Conservation (phyloP, 2,888 invertebrate genomes). For the Andrena flavipes region DNA sequence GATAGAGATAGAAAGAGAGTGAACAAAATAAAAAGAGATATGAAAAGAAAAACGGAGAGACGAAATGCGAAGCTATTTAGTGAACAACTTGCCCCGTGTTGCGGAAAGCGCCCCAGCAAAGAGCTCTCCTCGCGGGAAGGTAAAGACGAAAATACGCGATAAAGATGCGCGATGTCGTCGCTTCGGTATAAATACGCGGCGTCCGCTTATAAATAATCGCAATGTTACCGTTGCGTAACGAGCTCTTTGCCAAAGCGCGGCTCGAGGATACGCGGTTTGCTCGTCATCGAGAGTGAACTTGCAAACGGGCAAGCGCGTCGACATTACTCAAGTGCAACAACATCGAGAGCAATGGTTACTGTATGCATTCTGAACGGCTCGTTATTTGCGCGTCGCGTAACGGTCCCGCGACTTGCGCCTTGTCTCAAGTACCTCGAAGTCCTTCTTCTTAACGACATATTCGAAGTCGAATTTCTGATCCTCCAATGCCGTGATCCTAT, state of each 20-base stretch:
- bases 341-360: slow-evolving; percentile 67
- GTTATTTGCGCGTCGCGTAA: slow-evolving; percentile 60
- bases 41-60: slow-evolving; percentile 60
- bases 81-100: slow-evolving; percentile 61
- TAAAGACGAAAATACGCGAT: slow-evolving; percentile 13
- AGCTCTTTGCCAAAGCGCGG: slow-evolving; percentile 47
- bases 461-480: slow-evolving; percentile 99
- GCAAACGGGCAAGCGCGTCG: slow-evolving; percentile 56
- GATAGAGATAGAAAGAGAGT: slow-evolving; percentile 31
- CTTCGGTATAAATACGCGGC: slow-evolving; percentile 5
- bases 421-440: slow-evolving; percentile 95
- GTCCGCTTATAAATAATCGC: slow-evolving; percentile 33
- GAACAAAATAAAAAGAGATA: slow-evolving; percentile 47
- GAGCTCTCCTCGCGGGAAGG: neutral
- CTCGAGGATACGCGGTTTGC: slow-evolving; percentile 24
- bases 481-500: slow-evolving; percentile 95
- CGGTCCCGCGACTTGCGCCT: slow-evolving; percentile 44
- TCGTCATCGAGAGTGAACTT: slow-evolving; percentile 31
- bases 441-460: slow-evolving; percentile 98
- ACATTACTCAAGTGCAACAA: slow-evolving; percentile 67
- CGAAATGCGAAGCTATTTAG: slow-evolving; percentile 76
- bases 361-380: slow-evolving; percentile 49
- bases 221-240: slow-evolving; percentile 42
- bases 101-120: slow-evolving; percentile 43
- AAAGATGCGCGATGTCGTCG: neutral